Conservation (phyloP, 1,140 invertebrate genomes). For the Drosophila azteca region DNA sequence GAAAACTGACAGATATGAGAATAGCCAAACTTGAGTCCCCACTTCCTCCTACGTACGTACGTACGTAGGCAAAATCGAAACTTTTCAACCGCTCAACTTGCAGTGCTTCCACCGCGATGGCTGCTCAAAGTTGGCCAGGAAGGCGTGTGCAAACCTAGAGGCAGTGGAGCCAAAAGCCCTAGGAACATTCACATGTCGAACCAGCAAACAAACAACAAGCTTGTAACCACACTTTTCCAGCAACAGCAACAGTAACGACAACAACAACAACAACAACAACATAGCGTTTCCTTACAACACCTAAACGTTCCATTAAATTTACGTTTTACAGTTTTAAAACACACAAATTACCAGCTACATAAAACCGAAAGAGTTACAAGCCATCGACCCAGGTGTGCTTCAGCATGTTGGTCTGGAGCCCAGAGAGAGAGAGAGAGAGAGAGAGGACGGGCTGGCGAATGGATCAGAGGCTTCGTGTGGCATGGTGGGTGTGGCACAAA, state of each 20-base stretch:
- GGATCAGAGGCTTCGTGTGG: constrained; percentile 16
- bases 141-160: too few species aligned
- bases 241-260: constrained; percentile 13
- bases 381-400: constrained; percentile 34
- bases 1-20: too few species aligned
- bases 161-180: neutral
- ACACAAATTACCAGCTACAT: constrained; percentile 76
- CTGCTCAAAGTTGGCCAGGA: too few species aligned
- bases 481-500: constrained; percentile 53
- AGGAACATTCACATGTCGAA: constrained; percentile 19
- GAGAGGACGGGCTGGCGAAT: neutral
- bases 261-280: constrained; percentile 20
- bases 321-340: constrained; percentile 76
- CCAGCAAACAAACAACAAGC: constrained; percentile 39
- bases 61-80: too few species aligned
- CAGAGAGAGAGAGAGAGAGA: neutral
- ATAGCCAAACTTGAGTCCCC: too few species aligned
- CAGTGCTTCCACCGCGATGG: neutral
- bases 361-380: constrained; percentile 67
- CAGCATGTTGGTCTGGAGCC: neutral
- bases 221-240: constrained; percentile 18
- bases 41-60: too few species aligned
- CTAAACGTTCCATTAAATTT: constrained; percentile 80
- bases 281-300: constrained; percentile 57
- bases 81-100: too few species aligned